Evolutionary conservation across 2,888 invertebrate genomes (phyloP), one percentile per base, ranked within the genome.

Genomic region (Rambutsinella grinnellia): DNA sequence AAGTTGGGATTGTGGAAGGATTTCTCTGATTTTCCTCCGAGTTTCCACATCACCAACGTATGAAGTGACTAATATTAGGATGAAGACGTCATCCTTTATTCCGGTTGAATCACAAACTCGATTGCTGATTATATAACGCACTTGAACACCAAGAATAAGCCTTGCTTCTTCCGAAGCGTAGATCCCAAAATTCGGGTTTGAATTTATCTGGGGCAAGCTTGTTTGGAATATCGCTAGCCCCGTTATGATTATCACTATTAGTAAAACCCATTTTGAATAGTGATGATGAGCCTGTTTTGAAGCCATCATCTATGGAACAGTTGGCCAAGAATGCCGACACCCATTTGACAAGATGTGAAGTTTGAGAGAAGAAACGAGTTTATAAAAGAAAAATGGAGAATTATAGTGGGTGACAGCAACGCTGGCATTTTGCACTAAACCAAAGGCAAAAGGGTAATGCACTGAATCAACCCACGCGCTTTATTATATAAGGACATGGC

Each of bases 21-120:
- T 90, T 83, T 90, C 88, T 60, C 94, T 89, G 84, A 93, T 91
- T 0, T 92, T 91, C 85, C 91, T 91, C 78, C 94, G 89, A 44
- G 91, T 86, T 82, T 91, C 90, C 28, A 91, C 89, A 86, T 94
- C 91, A 0, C 92, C 92, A 19, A 91, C 92, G 86, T 93, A 93
- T 0, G 94, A 94, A 15, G 94, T 94, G 70, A 94, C 88, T n/a
- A 86, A 78, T 19, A 86, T 72, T 0, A 83, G 76, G 19, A 75
- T 49, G 26, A 80, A 54, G 23, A 76, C 53, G 10, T 51, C 8
- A 13, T 58, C 8, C 28, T 46, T 28, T 3, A 24, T 6, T 21
- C 47, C 49, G 3, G 44, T 44, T 2, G 57, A 23, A 36, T 62
- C 77, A 75, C 85, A 85, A 8, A 83, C 80, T n/a, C 84, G 80